Evolutionary conservation across 1,140 invertebrate genomes (phyloP), one percentile per base, ranked within the genome.

Genomic region (Tetranychus cinnabarinus): DNA sequence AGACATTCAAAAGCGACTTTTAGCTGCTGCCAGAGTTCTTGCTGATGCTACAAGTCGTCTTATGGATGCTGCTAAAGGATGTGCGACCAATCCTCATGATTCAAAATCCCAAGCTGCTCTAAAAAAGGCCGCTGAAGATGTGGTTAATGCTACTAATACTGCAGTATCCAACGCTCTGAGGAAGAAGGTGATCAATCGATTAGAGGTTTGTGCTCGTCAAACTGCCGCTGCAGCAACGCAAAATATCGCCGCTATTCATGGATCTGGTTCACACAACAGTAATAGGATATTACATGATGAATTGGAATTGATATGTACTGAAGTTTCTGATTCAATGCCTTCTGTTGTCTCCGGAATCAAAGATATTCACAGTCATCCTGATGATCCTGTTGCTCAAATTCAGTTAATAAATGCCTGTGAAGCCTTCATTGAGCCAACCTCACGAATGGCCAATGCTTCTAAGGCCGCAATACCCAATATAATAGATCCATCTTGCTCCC

Each of bases 31-130:
- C 6, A 95, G 92, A 72, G 76, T 85, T 55, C 75, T 97, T 13
- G 92, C 93, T 2, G 91, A 97, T 74, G 93, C 93, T 7, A 98
- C 95, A 0, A 85, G 89, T 0, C 80, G 84, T 64, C 77, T 79
- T 72, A 89, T 96, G 2, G 92, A 97, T 72, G 92, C 93, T 2
- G 93, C 95, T 0, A 81, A 96, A 63, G 80, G 85, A 5, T 92
- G 88, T 74, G 86, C 88, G 13, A 81, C 80, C 37, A 82, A 81
- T 70, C 90, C 88, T 0, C 80, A 83, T 69, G 89, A 95, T 66
- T 78, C 81, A 0, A 77, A 79, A 52, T 83, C 84, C 67, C 92
- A 97, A 71, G 81, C 86, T 65, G 81, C 82, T 6, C 70, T 98
- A 0, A 79, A 83, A 36, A 77, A 78, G 57, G 92, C 92, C 1